phyloP scores from a whole-genome alignment of 2,797 vertebrate species.

The Anabas testudineus region DNA sequence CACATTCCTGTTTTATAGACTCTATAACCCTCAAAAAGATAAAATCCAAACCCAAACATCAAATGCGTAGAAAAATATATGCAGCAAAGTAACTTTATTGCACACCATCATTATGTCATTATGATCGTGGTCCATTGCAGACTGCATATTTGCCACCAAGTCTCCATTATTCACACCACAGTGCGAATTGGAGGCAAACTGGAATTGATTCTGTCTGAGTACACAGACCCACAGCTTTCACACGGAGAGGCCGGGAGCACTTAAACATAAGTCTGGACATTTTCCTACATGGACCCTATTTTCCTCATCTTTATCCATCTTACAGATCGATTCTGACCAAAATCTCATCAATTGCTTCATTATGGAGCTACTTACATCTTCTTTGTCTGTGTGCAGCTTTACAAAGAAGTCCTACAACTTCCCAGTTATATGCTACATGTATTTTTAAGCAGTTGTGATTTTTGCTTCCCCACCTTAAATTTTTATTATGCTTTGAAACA shows the following conservation, averaged over 20 bases:
- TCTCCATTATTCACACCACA: conserved; percentile 61
- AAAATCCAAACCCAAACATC: conserved; percentile 15
- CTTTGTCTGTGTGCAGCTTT: conserved; percentile 41
- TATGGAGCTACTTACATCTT: conserved; percentile 35
- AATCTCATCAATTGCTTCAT: conserved; percentile 53
- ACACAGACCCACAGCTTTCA: conserved; percentile 64
- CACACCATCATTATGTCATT: conserved; percentile 26
- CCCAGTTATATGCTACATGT: too few species aligned
- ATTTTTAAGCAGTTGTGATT: background rate
- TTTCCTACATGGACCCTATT: conserved; percentile 23
- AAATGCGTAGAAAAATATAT: conserved; percentile 12
- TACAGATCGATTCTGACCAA: conserved; percentile 40
- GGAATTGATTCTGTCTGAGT: conserved; percentile 68
- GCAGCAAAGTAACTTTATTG: conserved; percentile 18
- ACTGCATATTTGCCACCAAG: conserved; percentile 67
- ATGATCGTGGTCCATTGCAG: conserved; percentile 26
- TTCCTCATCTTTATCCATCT: conserved; percentile 50
- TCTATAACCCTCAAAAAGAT: background rate
- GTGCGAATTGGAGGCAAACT: conserved; percentile 67
- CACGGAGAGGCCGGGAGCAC: conserved; percentile 45
- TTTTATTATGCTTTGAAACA: background rate
- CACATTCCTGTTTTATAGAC: background rate
- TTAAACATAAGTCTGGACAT: conserved; percentile 31
- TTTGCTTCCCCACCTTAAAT: background rate
- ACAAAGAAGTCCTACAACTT: conserved; percentile 9